Evolutionary conservation across 2,113 vertebrate species (phyloP).

Genomic region (Lophochroa leadbeateri): DNA sequence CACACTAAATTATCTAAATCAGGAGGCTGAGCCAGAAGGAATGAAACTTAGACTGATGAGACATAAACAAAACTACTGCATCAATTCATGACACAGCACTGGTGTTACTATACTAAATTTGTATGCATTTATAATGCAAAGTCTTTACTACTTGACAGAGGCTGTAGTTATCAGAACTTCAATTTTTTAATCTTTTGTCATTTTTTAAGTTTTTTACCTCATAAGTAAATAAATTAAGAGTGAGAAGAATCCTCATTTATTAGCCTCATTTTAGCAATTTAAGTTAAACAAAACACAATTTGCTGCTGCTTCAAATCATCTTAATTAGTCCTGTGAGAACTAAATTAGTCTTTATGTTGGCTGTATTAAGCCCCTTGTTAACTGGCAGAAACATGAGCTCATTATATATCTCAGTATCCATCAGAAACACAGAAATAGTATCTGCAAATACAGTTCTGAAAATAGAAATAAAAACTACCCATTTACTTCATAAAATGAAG

Average conservation of each 20-base stretch:
- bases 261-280: background rate
- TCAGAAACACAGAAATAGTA: background rate
- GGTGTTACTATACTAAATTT: background rate
- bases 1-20: background rate
- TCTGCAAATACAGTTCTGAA: background rate
- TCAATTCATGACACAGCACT: background rate
- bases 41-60: background rate
- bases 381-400: background rate
- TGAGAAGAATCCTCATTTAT: background rate
- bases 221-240: background rate
- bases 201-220: background rate
- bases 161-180: background rate
- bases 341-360: background rate
- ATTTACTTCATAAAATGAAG: background rate
- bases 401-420: background rate
- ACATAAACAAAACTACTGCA: background rate
- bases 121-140: background rate
- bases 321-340: background rate
- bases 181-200: background rate
- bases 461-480: background rate
- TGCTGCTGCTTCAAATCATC: background rate
- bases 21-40: background rate
- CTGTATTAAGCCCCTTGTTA: background rate
- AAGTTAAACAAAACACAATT: slow-evolving; percentile 13
- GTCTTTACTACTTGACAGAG: background rate